Percentiles rank a stretch among this genome's conserved stretches.
Conservation (phyloP, 2,113 vertebrate genomes). For the Tupaia chinensis region DNA sequence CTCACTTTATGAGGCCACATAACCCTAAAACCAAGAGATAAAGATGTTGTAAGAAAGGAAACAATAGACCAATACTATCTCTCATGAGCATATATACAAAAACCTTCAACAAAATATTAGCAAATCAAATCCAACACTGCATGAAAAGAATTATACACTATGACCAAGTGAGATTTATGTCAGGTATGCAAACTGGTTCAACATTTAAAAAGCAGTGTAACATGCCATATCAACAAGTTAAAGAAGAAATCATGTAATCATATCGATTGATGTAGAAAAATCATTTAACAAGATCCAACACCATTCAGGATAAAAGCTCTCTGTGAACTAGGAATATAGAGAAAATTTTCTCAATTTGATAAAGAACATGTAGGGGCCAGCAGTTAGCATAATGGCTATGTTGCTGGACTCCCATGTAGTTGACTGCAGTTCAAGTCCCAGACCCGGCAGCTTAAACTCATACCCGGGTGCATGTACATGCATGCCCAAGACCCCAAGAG, state of each 20-base stretch:
- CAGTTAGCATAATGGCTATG: no score
- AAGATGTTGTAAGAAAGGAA: slow-evolving; percentile 41
- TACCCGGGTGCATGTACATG: no score
- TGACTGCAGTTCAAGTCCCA: no score
- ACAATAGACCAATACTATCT: background rate
- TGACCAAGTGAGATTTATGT: slow-evolving; percentile 22
- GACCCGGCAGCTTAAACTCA: no score
- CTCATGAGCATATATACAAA: slow-evolving; percentile 1
- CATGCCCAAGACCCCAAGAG: no score
- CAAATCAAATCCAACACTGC: background rate
- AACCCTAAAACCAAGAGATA: background rate
- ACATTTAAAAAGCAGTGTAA: slow-evolving; percentile 13
- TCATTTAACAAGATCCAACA: slow-evolving; percentile 19
- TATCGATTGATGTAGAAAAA: background rate
- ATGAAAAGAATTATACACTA: background rate
- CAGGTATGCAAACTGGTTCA: background rate
- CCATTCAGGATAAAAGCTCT: background rate
- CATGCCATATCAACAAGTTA: background rate
- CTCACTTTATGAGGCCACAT: background rate
- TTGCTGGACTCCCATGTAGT: no score
- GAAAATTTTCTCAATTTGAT: background rate
- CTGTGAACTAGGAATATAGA: background rate
- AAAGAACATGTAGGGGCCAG: background rate
- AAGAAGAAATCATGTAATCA: background rate
- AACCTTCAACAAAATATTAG: slow-evolving; percentile 2